Evolutionary conservation across 2,888 invertebrate genomes (phyloP).

Genomic region (Hydriomena furcata): DNA sequence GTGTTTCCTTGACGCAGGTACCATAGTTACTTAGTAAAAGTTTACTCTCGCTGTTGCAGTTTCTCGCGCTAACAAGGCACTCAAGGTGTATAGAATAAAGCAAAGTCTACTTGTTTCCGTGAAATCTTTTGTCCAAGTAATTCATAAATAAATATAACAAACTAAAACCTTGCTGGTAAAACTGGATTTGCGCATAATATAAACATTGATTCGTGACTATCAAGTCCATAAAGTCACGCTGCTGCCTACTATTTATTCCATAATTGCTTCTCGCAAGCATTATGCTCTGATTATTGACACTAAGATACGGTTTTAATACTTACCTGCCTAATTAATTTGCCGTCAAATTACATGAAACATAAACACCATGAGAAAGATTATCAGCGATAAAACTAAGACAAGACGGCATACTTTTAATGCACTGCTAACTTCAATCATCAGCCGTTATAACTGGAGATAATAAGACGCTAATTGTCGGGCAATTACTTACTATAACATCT

Average conservation of each 20-base stretch:
- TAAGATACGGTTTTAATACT: neutral
- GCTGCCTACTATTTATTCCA: neutral
- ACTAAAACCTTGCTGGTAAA: no score
- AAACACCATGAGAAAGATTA: conserved; percentile 10
- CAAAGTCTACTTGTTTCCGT: neutral
- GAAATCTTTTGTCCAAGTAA: neutral
- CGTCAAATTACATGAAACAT: conserved; percentile 12
- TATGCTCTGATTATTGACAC: conserved; percentile 9
- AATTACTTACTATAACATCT: no score
- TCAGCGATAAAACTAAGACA: conserved; percentile 14
- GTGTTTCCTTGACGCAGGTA: no score
- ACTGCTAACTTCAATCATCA: conserved; percentile 21
- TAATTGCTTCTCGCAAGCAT: neutral
- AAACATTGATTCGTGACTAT: neutral
- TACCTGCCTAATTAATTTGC: conserved; percentile 7
- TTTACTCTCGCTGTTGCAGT: no score
- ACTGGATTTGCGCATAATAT: neutral
- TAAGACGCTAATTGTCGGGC: neutral
- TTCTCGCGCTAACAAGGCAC: no score
- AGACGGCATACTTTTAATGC: conserved; percentile 20
- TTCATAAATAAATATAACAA: no score
- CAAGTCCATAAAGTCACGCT: neutral
- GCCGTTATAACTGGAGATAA: conserved; percentile 18
- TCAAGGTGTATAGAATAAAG: no score
- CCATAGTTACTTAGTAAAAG: no score